Base-by-base conservation (phyloP, 2,888 invertebrate species). In the Eustalomyia histrio region DNA sequence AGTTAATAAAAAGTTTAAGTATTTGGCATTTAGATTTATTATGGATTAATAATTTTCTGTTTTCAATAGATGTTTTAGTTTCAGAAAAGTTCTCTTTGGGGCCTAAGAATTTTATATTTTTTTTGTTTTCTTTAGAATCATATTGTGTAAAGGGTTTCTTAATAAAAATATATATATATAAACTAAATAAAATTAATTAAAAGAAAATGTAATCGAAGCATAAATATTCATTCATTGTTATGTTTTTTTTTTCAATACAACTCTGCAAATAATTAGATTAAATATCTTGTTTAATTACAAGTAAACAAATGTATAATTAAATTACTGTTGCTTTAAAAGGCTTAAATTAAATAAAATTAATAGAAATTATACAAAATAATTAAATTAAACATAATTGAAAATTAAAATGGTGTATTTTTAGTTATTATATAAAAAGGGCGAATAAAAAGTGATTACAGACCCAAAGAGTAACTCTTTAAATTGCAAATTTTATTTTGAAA, bases 81-180 rank as follows among this genome's bases (percentile, higher is more conserved):
- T 93, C 93, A 93, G 93, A 93, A 93, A 93, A 93, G 93, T 93
- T 93, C 93, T 93, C 92, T 93, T 93, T 88, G 89, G 92, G 92
- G 92, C 92, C 93, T 93, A 92, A 92, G 92, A 92, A 64, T 82
- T 76, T 29, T 29, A 6, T 6, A 29, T 80, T 84, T 83, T 83
- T 84, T 85, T 84, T 85, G 83, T 64, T 21, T 58, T 16, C 12
- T 53, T 53, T 67, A 29, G 75, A 75, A 57, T 35, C 53, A 73
- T 53, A 12, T 80, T 47, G 79, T 69, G 61, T 60, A 39, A 69
- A 69, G 29, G n/a, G 39, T 39, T 39, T 39, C 29, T 29, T 29
- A n/a, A n/a, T 29, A 29, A 29, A 29, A 4, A 29, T 4, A 21
- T 4, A 21, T 35, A 60, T 17, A 73, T 61, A 55, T 61, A 64